phyloP scores from a whole-genome alignment of 2,113 vertebrate genomes.

The Bucco capensis region DNA sequence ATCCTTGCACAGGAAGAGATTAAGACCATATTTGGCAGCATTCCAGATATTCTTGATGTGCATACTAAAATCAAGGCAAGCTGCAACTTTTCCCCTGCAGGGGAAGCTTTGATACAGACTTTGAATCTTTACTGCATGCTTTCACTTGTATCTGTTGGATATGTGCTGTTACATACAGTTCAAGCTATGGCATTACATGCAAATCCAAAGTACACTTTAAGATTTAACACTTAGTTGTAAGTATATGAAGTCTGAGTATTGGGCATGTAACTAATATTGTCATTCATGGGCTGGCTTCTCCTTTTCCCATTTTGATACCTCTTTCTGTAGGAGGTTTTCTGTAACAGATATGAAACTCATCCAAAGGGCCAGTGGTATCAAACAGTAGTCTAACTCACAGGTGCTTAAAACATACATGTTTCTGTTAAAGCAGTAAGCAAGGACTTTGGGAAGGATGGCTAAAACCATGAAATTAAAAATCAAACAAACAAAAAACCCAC shows the following conservation, averaged over 20 bases:
- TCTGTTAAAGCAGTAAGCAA: background rate
- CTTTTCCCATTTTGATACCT: background rate
- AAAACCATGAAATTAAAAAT: background rate
- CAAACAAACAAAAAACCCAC: background rate
- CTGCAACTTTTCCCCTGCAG: background rate
- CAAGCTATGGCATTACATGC: background rate
- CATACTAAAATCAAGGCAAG: conserved; percentile 94
- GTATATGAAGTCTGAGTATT: background rate
- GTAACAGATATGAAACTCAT: background rate
- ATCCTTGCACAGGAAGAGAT: conserved; percentile 96
- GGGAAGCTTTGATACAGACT: background rate
- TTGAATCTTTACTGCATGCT: background rate
- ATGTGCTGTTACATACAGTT: background rate
- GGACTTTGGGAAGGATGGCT: background rate
- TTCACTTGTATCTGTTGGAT: background rate
- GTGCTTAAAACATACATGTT: background rate
- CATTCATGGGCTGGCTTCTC: background rate
- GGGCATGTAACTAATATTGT: background rate
- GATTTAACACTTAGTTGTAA: background rate
- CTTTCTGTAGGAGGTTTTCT: background rate
- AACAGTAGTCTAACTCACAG: background rate
- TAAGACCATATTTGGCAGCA: conserved; percentile 98
- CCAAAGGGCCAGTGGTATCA: background rate
- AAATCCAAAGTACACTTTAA: background rate
- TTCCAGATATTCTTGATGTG: conserved; percentile 95